These are phyloP conservation scores for Forpus xanthops DNA, from an alignment of 2,797 vertebrate genomes.

Conservation along the genomic window DNA sequence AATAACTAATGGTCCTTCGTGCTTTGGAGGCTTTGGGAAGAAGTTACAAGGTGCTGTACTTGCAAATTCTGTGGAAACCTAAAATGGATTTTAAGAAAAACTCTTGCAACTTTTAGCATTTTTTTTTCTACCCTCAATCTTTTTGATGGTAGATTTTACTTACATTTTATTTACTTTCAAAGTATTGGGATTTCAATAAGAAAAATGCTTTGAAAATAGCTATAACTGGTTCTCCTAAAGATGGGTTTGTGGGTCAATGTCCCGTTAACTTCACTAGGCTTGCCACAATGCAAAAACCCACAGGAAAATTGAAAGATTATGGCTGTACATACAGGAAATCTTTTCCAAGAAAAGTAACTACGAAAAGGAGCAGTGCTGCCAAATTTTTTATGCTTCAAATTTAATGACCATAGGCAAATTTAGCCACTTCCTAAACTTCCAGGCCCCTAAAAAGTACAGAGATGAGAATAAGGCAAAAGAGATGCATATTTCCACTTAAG, in stretches of 20 bases:
- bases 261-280: not conserved
- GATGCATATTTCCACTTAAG: not conserved
- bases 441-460: not conserved
- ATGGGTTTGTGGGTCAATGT: not conserved
- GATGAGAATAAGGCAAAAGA: not conserved
- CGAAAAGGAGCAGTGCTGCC: not conserved
- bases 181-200: not conserved
- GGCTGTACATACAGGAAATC: not conserved
- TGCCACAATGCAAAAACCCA: not conserved
- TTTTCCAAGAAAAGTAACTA: not conserved
- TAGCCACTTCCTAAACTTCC: not conserved
- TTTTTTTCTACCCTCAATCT: not conserved
- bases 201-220: not conserved
- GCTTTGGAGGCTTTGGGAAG: conserved; percentile 57
- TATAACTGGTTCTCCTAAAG: not conserved
- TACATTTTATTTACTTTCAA: not conserved
- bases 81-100: conserved; percentile 22
- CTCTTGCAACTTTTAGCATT: not conserved
- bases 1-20: conserved; percentile 69
- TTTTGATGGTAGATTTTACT: too few species aligned
- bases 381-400: not conserved
- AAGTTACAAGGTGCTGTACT: conserved; percentile 21
- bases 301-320: not conserved
- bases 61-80: conserved; percentile 71
- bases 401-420: not conserved